Evolutionary conservation across 1,140 invertebrate genomes (phyloP).

Genomic region (Drosophila sp.): DNA sequence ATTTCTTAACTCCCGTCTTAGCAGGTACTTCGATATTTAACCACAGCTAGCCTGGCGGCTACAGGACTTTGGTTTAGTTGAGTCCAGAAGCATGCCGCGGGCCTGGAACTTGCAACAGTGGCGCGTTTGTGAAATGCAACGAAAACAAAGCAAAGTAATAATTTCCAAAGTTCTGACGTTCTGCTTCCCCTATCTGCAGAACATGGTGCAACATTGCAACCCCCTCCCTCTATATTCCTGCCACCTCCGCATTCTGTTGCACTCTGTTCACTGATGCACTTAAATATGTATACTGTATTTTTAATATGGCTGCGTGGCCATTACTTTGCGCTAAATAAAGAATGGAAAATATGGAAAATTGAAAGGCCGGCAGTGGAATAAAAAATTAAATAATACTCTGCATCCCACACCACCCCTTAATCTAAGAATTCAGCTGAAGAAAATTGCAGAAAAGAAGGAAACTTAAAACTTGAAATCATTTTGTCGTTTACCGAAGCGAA

Average conservation of each 20-base stretch:
- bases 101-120: conserved; percentile 17
- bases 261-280: conserved; percentile 50
- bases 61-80: neutral
- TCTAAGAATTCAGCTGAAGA: neutral
- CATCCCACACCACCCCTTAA: neutral
- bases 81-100: conserved; percentile 6
- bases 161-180: conserved; percentile 78
- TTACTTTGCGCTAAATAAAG: conserved; percentile 59
- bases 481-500: conserved; percentile 50
- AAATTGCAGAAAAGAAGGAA: neutral
- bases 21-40: conserved; percentile 43
- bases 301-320: conserved; percentile 69
- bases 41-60: conserved; percentile 23
- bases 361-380: conserved; percentile 35
- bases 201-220: conserved; percentile 3
- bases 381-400: conserved; percentile 69
- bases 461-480: conserved; percentile 40
- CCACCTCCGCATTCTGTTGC: neutral
- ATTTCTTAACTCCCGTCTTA: neutral
- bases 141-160: conserved; percentile 75
- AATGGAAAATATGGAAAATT: conserved; percentile 37
- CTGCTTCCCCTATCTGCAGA: conserved; percentile 32
- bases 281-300: conserved; percentile 73
- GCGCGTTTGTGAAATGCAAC: conserved; percentile 47
- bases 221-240: neutral